Base-by-base conservation (phyloP, 2,113 vertebrate genomes). In the Thinocorus orbignyianus region DNA sequence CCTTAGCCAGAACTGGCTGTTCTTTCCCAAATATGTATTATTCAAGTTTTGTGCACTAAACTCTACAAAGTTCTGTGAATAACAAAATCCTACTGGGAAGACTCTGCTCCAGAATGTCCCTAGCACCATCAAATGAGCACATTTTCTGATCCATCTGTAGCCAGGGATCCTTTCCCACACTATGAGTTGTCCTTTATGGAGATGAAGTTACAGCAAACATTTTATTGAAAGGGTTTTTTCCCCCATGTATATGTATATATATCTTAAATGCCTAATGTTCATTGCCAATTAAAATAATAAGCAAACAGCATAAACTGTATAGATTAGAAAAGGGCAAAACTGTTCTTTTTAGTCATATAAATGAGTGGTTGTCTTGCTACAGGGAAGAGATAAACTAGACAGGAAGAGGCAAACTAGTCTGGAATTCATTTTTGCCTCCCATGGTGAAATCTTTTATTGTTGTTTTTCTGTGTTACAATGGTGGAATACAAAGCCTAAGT, bases 211-310 rank as follows among this genome's bases (percentile, higher is more conserved):
- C 14, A 74, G 52, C 41, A 44, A 95, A 92, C 26, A 42, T 18
- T 64, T 84, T 51, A 79, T 71, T 94, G 61, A 72, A 54, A 86
- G 22, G 49, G 20, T 3, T 78, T 77, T 76, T 54, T 74, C 24
- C 11, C 11, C 8, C 14, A 6, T 39, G 13, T 37, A 81, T 85
- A 48, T 13, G 15, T 44, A 41, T 20, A 46, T 46, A 46, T 46
- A 10, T 41, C 41, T 41, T 46, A 89, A 89, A 46, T 91, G 37
- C 17, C 61, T 35, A 81, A 66, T 3, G 16, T 89, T 92, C 10
- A 5, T 48, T 85, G 84, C 26, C 95, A 97, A 97, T 97, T 97
- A 97, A 97, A 97, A 97, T 88, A 97, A 90, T 92, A 97, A 97
- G 89, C 61, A 96, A 97, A 72, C 77, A 94, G 41, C 44, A 88